Base-by-base conservation (phyloP, 2,888 invertebrate species). In the Uloborus plumipes region DNA sequence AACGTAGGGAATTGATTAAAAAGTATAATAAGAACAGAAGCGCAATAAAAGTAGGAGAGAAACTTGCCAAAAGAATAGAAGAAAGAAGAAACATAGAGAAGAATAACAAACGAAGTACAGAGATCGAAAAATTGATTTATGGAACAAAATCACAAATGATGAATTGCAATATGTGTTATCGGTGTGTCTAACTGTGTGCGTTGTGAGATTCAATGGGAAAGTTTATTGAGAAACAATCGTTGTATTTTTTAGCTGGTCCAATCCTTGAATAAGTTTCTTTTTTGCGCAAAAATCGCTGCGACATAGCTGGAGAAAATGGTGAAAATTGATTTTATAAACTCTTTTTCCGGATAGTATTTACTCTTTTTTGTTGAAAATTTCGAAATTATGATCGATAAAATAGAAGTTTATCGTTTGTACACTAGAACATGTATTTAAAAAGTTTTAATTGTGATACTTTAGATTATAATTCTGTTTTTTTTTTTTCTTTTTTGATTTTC, bases 141-240 rank as follows among this genome's bases (percentile, higher is more conserved):
- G 61, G 53, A 73, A 67, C 67, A 80, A 80, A 80, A 73, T 80
- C 79, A 80, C 66, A 69, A 80, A 73, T 80, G 79, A 80, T 80
- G 79, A 80, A 80, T 80, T 73, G 79, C 79, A 80, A 80, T 80
- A 73, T 73, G 79, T 80, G 79, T 80, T 80, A 80, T 80, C 79
- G 73, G 73, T 51, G 62, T 80, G 79, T 80, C 79, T 47, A 62
- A 80, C 55, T 79, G 55, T 78, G 71, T 20, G 64, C 70, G 20
- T 22, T 49, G 65, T 72, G 51, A 73, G 39, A 62, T 61, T 53
- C 73, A 61, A 67, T 39, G 61, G 73, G 67, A 80, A 79, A 80
- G 61, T 80, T 80, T 80, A 80, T 80, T 80, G 79, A 73, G 79
- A 80, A 80, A 80, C 79, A 73, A 80, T 80, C 58, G 67, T 69